A percentile compares a stretch with the other conserved stretches of the same genome.
Evolutionary conservation across 2,888 invertebrate species (phyloP).

Genomic region (Aricia artaxerxes): DNA sequence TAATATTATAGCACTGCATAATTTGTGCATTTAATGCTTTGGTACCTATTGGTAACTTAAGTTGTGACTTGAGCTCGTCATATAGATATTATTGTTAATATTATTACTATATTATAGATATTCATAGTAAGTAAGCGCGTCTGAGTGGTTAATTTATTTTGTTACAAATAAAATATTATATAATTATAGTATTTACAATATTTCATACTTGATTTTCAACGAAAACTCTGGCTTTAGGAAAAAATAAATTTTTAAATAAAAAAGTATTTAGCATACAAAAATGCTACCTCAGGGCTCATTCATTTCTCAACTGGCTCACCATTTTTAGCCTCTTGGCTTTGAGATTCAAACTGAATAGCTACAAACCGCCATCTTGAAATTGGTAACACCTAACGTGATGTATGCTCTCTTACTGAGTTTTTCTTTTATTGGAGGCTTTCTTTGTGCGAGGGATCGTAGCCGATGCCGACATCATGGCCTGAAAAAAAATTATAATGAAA

Average conservation of each 20-base stretch:
- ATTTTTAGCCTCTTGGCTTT: constrained; percentile 20
- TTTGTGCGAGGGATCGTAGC: constrained; percentile 88
- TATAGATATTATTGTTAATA: background rate
- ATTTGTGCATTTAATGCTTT: constrained; percentile 64
- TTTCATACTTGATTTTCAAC: background rate
- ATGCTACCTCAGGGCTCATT: constrained; percentile 25
- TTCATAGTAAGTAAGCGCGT: background rate
- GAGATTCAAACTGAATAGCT: constrained; percentile 27
- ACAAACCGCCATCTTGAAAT: constrained; percentile 21
- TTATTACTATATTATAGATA: background rate
- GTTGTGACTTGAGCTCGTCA: constrained; percentile 32
- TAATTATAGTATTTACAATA: background rate
- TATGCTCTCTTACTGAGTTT: constrained; percentile 69
- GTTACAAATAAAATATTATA: background rate
- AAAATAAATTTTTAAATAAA: background rate
- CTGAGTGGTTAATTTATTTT: background rate
- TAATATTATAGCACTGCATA: constrained; percentile 30
- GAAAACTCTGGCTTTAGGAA: background rate
- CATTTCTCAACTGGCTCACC: constrained; percentile 6
- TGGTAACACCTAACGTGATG: constrained; percentile 39
- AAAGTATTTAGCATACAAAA: constrained; percentile 16
- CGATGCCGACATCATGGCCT: constrained; percentile 84
- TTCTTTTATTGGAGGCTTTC: constrained; percentile 86
- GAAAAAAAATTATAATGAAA: constrained; percentile 59
- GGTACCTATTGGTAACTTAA: constrained; percentile 41